Percentiles rank a stretch among this genome's conserved stretches.
phyloP scores from a whole-genome alignment of 2,888 invertebrate species.

The Eledone cirrhosa region DNA sequence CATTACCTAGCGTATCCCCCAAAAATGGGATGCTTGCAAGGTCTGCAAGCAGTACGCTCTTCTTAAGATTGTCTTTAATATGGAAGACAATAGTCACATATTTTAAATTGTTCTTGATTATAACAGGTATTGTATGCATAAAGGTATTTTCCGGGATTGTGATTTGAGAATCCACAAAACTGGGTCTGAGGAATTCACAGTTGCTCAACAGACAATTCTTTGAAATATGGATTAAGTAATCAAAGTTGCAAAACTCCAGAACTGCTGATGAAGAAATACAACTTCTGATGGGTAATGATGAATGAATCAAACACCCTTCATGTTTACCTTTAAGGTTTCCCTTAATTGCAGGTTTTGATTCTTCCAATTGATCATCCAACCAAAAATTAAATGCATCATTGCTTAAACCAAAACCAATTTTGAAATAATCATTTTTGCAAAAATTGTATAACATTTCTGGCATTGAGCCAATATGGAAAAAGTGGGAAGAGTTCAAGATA shows the following conservation, averaged over 20 bases:
- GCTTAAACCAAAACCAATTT: conserved; percentile 50
- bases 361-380: conserved; percentile 30
- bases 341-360: conserved; percentile 32
- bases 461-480: conserved; percentile 69
- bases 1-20: conserved; percentile 40
- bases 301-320: conserved; percentile 62
- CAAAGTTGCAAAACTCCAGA: conserved; percentile 66
- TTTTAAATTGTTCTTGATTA: conserved; percentile 36
- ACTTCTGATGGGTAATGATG: conserved; percentile 46
- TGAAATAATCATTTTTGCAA: conserved; percentile 52
- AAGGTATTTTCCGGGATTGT: conserved; percentile 54
- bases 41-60: conserved; percentile 37
- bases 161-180: conserved; percentile 9
- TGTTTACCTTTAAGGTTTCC: conserved; percentile 34
- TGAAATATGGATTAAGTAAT: conserved; percentile 53
- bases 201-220: conserved; percentile 64
- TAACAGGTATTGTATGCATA: conserved; percentile 61
- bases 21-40: conserved; percentile 45
- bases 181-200: conserved; percentile 49
- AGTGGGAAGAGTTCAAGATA: conserved; percentile 64
- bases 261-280: conserved; percentile 48
- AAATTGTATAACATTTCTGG: conserved; percentile 61
- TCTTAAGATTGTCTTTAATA: conserved; percentile 62
- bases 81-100: conserved; percentile 61
- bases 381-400: conserved; percentile 55